Evolutionary conservation across 1,140 invertebrate species (phyloP), one percentile per base, ranked within the genome.

Genomic region (Bombus soroeensis): DNA sequence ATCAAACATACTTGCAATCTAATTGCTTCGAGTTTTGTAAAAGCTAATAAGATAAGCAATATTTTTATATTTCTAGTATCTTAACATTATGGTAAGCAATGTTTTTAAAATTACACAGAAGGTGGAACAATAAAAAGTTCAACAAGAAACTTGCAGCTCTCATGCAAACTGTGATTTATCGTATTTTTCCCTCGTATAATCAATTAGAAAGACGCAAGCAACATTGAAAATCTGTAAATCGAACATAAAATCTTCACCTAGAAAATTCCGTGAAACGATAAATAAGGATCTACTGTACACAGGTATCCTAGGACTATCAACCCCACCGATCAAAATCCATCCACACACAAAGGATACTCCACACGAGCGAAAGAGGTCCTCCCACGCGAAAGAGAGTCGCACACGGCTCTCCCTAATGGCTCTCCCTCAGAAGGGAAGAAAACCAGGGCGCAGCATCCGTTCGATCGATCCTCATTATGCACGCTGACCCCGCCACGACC

Each of bases 401-500:
- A 92, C 91, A 62, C 68, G 80, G 41, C 22, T 62, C 62, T 77
- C 62, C 72, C 80, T 78, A 81, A 89, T 81, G 78, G 84, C 43
- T 87, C 75, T 79, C 68, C 74, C 57, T n/a, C 73, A 39, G 64
- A 53, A 79, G 79, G 64, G 82, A 86, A 80, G 82, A 85, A 90
- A 88, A 76, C 75, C 85, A 78, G 86, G 43, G 78, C 85, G 76
- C 83, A 87, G 86, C 89, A 90, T 90, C 89, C 89, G 89, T 88
- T 76, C 83, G 89, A 84, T 83, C 75, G 53, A 78, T 86, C 76
- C 78, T 90, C 87, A 68, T 90, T 82, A 90, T 88, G 89, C 89
- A 88, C 72, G 80, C 64, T 87, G 89, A 90, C 86, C 88, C 84
- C 75, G 70, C 28, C 12, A 15, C 82, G 89, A 87, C 83, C 80